phyloP scores from a whole-genome alignment of 2,888 invertebrate genomes.

The Scelioninae gen. 1 region DNA sequence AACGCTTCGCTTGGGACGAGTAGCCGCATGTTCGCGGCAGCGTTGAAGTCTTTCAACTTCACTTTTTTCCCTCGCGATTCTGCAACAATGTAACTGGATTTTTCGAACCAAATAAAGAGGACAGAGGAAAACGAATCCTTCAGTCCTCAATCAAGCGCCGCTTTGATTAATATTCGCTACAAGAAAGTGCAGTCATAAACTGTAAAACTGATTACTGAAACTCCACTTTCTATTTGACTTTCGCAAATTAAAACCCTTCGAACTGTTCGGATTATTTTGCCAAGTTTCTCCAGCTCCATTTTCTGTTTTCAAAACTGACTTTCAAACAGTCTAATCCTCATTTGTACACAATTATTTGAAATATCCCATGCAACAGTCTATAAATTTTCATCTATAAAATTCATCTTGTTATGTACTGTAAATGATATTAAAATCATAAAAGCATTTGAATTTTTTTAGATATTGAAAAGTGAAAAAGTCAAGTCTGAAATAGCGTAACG shows the following conservation, averaged over 20 bases:
- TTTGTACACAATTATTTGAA: too few species aligned
- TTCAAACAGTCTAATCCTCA: background rate
- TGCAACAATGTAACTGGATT: constrained; percentile 24
- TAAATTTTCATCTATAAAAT: too few species aligned
- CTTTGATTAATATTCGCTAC: constrained; percentile 50
- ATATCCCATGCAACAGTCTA: too few species aligned
- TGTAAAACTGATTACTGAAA: constrained; percentile 65
- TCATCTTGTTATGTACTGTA: too few species aligned
- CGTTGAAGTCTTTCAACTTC: constrained; percentile 57
- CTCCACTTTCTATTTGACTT: constrained; percentile 63
- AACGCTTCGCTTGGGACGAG: constrained; percentile 44
- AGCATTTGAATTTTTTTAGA: too few species aligned
- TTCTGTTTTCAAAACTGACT: constrained; percentile 18
- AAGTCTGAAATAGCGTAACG: too few species aligned
- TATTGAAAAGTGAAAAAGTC: constrained; percentile 84
- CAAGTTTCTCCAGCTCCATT: constrained; percentile 26
- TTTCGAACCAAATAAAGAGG: background rate
- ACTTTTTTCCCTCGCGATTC: constrained; percentile 18
- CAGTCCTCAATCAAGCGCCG: constrained; percentile 39
- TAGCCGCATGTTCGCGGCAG: constrained; percentile 38
- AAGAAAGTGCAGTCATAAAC: constrained; percentile 67
- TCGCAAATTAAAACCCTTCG: constrained; percentile 63
- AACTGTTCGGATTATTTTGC: constrained; percentile 32
- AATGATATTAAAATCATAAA: too few species aligned
- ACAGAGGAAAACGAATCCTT: constrained; percentile 10